Evolutionary conservation across 1,140 invertebrate genomes (phyloP).

Genomic region (Tetragnatha versicolor): DNA sequence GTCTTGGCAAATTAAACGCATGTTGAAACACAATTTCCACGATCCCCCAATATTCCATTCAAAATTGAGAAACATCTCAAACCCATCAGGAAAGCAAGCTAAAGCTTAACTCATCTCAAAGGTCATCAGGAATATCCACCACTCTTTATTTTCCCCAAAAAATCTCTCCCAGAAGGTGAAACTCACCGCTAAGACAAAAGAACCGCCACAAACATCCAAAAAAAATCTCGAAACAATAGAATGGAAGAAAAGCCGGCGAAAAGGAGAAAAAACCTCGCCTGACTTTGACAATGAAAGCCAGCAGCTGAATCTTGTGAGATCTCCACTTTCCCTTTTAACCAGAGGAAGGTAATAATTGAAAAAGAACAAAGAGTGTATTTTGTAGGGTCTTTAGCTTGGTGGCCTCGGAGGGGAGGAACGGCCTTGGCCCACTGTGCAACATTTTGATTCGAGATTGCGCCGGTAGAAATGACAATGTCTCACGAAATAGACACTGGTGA

Average conservation of each 20-base stretch:
- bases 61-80: too few relatives aligned
- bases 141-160: too few relatives aligned
- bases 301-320: neutral
- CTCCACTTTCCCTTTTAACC: conserved; percentile 28
- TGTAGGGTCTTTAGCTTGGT: too few relatives aligned
- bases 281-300: conserved; percentile 48
- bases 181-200: conserved; percentile 40
- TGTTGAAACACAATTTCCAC: too few relatives aligned
- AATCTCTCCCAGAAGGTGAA: neutral
- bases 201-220: neutral
- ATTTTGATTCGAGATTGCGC: too few relatives aligned
- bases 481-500: too few relatives aligned
- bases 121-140: too few relatives aligned
- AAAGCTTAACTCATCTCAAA: too few relatives aligned
- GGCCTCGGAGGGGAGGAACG: conserved; percentile 22
- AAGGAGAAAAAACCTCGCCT: neutral
- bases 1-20: too few relatives aligned
- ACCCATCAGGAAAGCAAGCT: too few relatives aligned
- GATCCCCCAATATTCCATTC: too few relatives aligned
- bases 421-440: conserved; percentile 31
- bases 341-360: conserved; percentile 8
- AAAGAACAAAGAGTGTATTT: conserved; percentile 9
- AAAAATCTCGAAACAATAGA: conserved; percentile 6
- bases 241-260: neutral
- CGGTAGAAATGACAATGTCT: too few relatives aligned